These are phyloP conservation scores for Sarotherodon lohbergeri DNA, from an alignment of 2,113 vertebrate species.

Conservation along the genomic window DNA sequence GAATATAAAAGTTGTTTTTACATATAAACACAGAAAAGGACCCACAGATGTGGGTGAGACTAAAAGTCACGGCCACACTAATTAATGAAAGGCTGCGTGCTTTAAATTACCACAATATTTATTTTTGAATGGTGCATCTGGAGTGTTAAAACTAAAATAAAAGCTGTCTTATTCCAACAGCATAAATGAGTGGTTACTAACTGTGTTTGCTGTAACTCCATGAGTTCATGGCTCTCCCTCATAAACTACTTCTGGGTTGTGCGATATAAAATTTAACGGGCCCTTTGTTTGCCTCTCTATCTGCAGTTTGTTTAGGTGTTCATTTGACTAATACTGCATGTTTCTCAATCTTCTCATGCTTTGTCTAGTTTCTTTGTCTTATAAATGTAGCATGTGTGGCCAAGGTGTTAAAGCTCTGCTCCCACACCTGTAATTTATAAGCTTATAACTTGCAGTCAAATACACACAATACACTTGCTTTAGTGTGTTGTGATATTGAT, in stretches of 20 bases:
- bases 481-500: background rate
- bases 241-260: background rate
- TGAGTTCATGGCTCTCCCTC: background rate
- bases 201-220: background rate
- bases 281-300: background rate
- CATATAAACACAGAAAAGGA: background rate
- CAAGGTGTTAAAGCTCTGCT: background rate
- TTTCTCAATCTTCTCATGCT: background rate
- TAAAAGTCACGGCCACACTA: background rate
- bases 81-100: background rate
- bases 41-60: background rate
- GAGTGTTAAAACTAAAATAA: background rate
- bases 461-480: background rate
- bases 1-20: background rate
- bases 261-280: background rate
- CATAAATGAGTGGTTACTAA: background rate
- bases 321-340: background rate
- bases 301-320: background rate
- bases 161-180: background rate
- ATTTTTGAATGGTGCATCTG: background rate
- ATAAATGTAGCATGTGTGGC: background rate
- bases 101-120: background rate
- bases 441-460: background rate
- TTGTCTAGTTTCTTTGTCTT: background rate
- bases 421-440: background rate